Percentiles rank a stretch among this genome's conserved stretches.
phyloP scores from a whole-genome alignment of 64 coral and sea anemone species.

The Pachyseris speciosa region DNA sequence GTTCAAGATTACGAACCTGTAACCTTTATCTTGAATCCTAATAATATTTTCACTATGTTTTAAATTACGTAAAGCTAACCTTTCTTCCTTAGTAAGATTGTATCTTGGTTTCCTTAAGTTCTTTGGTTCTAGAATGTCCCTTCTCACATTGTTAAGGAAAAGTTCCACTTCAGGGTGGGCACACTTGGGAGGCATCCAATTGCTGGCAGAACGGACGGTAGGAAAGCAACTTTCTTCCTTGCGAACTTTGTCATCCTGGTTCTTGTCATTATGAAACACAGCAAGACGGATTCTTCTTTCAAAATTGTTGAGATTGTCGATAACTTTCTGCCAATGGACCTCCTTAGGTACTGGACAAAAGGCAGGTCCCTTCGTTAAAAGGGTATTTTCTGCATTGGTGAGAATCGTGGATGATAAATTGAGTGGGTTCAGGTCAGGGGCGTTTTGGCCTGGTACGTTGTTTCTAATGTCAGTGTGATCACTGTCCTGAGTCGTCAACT shows the following conservation, averaged over 20 bases:
- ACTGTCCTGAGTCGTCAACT: not conserved
- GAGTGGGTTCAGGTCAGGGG: not conserved
- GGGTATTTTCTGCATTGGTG: not conserved
- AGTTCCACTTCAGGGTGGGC: conserved; percentile 17
- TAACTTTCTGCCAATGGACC: not conserved
- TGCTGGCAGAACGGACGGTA: not conserved
- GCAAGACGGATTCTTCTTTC: not conserved
- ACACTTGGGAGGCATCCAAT: not conserved
- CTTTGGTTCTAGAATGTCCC: not conserved
- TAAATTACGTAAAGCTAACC: conserved; percentile 19
- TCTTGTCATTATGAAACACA: not conserved
- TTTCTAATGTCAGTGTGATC: not conserved
- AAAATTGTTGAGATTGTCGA: too few relatives aligned
- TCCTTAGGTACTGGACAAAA: not conserved
- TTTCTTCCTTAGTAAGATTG: conserved; percentile 18
- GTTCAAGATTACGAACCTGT: not conserved
- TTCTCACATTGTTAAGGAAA: not conserved
- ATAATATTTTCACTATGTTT: conserved; percentile 28
- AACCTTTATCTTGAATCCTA: conserved; percentile 45
- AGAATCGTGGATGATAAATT: not conserved
- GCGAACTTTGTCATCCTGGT: not conserved
- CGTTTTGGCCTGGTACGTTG: not conserved
- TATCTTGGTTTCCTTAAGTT: conserved; percentile 37
- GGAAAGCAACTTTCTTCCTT: not conserved
- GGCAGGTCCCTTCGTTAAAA: not conserved